Percentiles rank a stretch among this genome's conserved stretches.
Evolutionary conservation across 1,140 invertebrate genomes (phyloP).

Genomic region (Macrosteles quadrilineatus): DNA sequence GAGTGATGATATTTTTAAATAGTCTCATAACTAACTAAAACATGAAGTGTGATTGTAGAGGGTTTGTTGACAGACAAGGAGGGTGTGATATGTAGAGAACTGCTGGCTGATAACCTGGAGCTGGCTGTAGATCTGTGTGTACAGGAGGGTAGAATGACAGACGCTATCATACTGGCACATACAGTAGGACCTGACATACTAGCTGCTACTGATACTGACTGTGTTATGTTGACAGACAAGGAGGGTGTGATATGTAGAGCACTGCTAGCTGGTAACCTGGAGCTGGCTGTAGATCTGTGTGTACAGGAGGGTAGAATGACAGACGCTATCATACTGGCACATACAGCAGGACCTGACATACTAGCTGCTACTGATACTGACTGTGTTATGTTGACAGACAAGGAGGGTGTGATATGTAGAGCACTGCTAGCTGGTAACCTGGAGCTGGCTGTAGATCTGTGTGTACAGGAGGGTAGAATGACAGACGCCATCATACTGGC

Average conservation of each 20-base stretch:
- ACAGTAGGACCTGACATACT: conserved; percentile 78
- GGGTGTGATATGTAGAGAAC: conserved; percentile 80
- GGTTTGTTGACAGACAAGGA: conserved; percentile 69
- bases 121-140: conserved; percentile 88
- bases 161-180: conserved; percentile 82
- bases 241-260: conserved; percentile 83
- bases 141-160: conserved; percentile 73
- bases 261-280: conserved; percentile 83
- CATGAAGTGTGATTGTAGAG: too few relatives aligned
- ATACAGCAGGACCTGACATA: conserved; percentile 77
- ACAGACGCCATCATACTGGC: conserved; percentile 87
- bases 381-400: conserved; percentile 68
- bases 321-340: conserved; percentile 84
- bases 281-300: conserved; percentile 87
- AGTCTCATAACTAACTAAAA: too few relatives aligned
- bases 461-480: conserved; percentile 73
- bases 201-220: too few relatives aligned
- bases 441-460: conserved; percentile 86
- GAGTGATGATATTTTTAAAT: too few relatives aligned
- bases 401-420: conserved; percentile 78
- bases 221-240: conserved; percentile 66
- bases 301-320: conserved; percentile 75
- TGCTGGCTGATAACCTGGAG: conserved; percentile 86
- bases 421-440: conserved; percentile 87
- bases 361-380: too few relatives aligned